Conservation (phyloP, 2,113 vertebrate species). For the Silurus asotus region DNA sequence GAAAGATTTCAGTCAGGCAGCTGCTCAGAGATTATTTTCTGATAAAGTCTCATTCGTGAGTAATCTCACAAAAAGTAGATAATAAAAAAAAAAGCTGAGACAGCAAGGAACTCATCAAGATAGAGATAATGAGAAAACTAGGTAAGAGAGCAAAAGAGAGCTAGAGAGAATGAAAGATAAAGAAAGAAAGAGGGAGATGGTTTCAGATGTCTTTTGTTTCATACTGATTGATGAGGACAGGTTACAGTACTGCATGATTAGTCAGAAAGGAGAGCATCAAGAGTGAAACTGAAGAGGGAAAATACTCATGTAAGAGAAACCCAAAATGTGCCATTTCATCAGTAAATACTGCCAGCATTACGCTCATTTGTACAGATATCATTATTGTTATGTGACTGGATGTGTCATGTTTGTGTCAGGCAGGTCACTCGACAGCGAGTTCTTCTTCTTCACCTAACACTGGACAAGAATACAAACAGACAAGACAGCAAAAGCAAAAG, state of each 20-base stretch:
- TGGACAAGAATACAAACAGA: conserved; percentile 15
- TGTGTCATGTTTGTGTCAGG: conserved; percentile 1
- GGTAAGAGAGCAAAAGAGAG: too few species aligned
- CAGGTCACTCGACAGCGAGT: conserved; percentile 21
- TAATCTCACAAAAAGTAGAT: too few species aligned
- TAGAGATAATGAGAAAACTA: background rate
- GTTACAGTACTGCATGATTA: conserved; percentile 32
- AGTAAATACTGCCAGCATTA: background rate
- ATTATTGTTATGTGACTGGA: background rate
- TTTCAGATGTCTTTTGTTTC: background rate
- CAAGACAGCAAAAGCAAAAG: background rate
- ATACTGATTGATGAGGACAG: background rate
- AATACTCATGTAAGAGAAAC: conserved; percentile 31
- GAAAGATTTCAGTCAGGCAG: background rate
- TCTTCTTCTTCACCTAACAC: conserved; percentile 10
- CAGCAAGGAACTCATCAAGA: background rate
- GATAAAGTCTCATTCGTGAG: background rate
- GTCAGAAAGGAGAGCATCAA: background rate
- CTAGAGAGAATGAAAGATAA: background rate
- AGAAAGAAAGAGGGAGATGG: background rate
- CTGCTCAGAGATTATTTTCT: background rate
- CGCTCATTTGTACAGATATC: background rate
- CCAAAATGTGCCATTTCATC: background rate
- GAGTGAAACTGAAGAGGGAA: background rate
- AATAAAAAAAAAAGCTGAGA: background rate